These are phyloP conservation scores for Clostera curtula DNA, from an alignment of 2,888 invertebrate genomes.

Conservation along the genomic window DNA sequence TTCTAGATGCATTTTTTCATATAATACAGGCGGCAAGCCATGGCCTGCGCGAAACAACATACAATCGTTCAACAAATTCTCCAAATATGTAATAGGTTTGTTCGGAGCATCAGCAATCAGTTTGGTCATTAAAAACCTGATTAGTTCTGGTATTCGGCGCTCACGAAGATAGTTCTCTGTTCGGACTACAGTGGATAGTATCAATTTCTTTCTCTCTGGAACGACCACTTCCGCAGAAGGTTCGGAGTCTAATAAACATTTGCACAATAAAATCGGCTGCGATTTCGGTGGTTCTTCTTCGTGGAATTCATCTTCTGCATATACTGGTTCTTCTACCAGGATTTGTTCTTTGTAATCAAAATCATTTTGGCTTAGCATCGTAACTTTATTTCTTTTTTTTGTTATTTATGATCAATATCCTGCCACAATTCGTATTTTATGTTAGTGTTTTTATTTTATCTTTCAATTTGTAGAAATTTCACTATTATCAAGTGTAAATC, in stretches of 20 bases:
- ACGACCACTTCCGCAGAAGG: constrained; percentile 27
- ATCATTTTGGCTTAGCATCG: no score
- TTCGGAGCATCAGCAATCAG: constrained; percentile 35
- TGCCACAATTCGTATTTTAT: no score
- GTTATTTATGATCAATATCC: no score
- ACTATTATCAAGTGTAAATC: no score
- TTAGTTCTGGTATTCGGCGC: constrained; percentile 55
- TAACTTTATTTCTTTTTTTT: no score
- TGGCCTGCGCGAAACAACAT: constrained; percentile 58
- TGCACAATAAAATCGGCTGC: constrained; percentile 35
- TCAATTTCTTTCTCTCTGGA: constrained; percentile 35
- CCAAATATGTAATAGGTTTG: constrained; percentile 38
- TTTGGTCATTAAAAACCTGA: constrained; percentile 52
- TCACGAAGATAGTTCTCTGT: constrained; percentile 53
- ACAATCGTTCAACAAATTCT: constrained; percentile 48
- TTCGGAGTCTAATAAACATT: constrained; percentile 33
- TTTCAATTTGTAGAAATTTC: no score
- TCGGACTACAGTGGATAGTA: constrained; percentile 37
- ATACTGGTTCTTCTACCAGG: no score
- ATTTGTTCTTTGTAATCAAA: no score
- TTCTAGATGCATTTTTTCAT: constrained; percentile 52
- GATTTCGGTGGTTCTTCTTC: no score
- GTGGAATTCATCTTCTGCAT: no score
- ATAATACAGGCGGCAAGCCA: constrained; percentile 51
- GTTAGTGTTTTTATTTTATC: no score